Evolutionary conservation across 2,888 invertebrate genomes (phyloP).

Genomic region (Aphodius granarius): DNA sequence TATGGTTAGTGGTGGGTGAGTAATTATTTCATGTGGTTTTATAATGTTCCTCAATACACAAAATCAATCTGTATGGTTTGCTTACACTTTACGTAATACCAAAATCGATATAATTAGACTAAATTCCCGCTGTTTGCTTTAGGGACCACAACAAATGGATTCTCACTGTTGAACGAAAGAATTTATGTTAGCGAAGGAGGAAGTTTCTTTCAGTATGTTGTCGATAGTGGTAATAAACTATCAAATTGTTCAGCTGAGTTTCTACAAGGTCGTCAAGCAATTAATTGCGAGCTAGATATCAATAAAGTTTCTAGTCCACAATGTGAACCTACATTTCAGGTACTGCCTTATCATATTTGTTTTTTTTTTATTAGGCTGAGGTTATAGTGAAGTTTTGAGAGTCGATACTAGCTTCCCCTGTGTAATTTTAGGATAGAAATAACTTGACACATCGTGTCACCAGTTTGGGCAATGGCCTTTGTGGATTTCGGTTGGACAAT

Average conservation of each 20-base stretch:
- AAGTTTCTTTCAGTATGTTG: slow-evolving; percentile 15
- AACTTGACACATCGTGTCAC: slow-evolving; percentile 10
- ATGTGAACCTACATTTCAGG: neutral
- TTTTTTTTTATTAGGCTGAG: no score
- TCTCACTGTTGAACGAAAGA: neutral
- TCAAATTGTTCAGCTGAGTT: neutral
- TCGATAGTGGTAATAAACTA: neutral
- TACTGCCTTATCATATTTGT: neutral
- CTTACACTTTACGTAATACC: neutral
- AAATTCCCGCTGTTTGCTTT: neutral
- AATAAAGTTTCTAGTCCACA: neutral
- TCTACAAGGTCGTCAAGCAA: slow-evolving; percentile 1
- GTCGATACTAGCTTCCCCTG: no score
- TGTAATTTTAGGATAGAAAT: slow-evolving; percentile 13
- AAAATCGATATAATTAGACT: neutral
- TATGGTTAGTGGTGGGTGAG: neutral
- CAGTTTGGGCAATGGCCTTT: slow-evolving; percentile 17
- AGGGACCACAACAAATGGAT: neutral
- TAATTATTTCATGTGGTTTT: neutral
- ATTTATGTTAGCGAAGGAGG: slow-evolving; percentile 14
- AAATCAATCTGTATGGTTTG: neutral
- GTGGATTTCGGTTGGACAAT: slow-evolving; percentile 17
- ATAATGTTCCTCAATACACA: neutral
- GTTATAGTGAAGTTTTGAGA: no score
- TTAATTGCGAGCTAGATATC: neutral